phyloP scores from a whole-genome alignment of 2,888 invertebrate species.

The Notodonta ziczac region DNA sequence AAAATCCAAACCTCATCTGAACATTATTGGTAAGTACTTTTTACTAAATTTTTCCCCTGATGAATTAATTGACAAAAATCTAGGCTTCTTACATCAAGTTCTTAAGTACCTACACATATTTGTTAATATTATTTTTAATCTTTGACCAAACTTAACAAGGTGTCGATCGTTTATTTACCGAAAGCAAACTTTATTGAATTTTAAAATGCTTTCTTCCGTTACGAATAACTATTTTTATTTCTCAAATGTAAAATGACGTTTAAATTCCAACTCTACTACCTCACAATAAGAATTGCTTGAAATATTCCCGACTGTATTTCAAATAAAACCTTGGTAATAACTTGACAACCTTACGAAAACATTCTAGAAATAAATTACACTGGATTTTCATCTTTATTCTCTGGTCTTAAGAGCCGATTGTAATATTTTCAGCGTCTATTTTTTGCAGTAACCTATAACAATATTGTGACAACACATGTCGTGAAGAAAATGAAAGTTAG shows the following conservation, averaged over 20 bases:
- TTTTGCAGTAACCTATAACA: constrained; percentile 6
- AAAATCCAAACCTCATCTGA: too few relatives aligned
- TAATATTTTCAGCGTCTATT: not conserved
- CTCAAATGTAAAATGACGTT: not conserved
- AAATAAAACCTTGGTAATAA: not conserved
- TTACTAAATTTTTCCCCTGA: too few relatives aligned
- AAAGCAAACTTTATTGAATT: constrained; percentile 65
- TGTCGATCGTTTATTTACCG: constrained; percentile 73
- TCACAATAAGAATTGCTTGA: not conserved
- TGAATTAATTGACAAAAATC: too few relatives aligned
- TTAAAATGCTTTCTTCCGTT: constrained; percentile 60
- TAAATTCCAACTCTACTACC: constrained; percentile 12
- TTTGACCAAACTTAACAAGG: constrained; percentile 59
- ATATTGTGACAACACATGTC: constrained; percentile 33
- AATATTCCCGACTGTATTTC: not conserved
- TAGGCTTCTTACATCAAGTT: too few relatives aligned
- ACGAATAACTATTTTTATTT: constrained; percentile 11
- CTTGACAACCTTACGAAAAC: not conserved
- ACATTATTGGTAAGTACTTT: too few relatives aligned
- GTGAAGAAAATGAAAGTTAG: constrained; percentile 36
- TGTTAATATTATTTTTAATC: constrained; percentile 40
- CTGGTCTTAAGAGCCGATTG: constrained; percentile 10
- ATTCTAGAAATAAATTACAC: not conserved
- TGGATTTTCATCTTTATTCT: constrained; percentile 34
- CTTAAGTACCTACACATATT: too few relatives aligned